phyloP scores from a whole-genome alignment of 1,140 invertebrate genomes.

The Achatina immaculata region DNA sequence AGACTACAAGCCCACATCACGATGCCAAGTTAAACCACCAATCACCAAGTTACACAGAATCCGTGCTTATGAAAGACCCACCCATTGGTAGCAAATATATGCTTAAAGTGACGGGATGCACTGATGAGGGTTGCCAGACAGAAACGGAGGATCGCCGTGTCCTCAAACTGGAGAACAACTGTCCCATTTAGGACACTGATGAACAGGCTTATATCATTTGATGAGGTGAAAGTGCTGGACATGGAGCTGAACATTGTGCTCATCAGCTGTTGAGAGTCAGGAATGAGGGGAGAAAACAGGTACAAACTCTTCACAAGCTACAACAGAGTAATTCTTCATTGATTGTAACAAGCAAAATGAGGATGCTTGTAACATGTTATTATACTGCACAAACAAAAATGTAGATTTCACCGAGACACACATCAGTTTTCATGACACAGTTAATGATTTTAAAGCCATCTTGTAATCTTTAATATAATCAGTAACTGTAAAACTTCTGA shows the following conservation, averaged over 20 bases:
- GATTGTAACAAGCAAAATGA: too few species aligned
- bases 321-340: too few species aligned
- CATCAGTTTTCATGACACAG: too few species aligned
- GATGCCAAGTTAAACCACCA: neutral
- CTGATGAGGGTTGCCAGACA: conserved; percentile 98
- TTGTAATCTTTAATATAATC: too few species aligned
- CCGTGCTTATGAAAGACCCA: conserved; percentile 65
- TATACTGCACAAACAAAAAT: conserved; percentile 21
- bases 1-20: conserved; percentile 6
- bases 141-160: conserved; percentile 93
- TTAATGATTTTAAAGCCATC: too few species aligned
- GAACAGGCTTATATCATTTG: conserved; percentile 96
- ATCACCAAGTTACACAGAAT: neutral
- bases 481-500: too few species aligned
- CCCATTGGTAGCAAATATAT: conserved; percentile 98
- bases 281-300: too few species aligned
- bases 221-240: conserved; percentile 98
- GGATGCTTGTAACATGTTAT: too few species aligned
- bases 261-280: conserved; percentile 79
- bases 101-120: conserved; percentile 97
- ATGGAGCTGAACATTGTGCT: conserved; percentile 98
- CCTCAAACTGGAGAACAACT: conserved; percentile 96
- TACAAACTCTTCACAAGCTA: neutral
- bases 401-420: too few species aligned
- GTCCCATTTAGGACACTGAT: conserved; percentile 98